These are phyloP conservation scores for Trogon melanurus DNA, from an alignment of 2,113 vertebrate genomes.

Conservation along the genomic window DNA sequence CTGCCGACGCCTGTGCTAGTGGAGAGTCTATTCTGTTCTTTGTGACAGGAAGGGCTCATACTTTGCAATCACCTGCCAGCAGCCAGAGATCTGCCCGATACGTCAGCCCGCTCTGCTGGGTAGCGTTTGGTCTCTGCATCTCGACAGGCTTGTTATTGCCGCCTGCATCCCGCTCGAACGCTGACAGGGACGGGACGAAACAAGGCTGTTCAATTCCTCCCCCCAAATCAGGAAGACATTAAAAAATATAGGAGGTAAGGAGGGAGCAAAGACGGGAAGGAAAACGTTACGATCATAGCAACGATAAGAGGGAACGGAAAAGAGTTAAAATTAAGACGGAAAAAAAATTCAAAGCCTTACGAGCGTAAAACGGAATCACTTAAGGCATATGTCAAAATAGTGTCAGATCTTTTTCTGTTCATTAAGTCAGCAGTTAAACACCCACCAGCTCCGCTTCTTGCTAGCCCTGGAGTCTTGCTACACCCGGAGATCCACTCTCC, in stretches of 20 bases:
- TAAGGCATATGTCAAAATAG: conserved; percentile 52
- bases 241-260: background rate
- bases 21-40: background rate
- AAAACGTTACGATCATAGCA: rapidly evolving
- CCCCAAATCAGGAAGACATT: background rate
- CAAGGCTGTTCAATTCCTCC: background rate
- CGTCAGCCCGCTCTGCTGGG: background rate
- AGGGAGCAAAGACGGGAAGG: background rate
- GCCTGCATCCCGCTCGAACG: rapidly evolving
- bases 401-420: conserved; percentile 43
- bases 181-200: rapidly evolving
- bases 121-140: rapidly evolving
- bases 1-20: background rate
- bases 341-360: background rate
- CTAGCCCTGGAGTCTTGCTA: background rate
- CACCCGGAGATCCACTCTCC: background rate
- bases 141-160: background rate
- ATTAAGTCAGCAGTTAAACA: conserved; percentile 57
- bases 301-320: background rate
- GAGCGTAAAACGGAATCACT: background rate
- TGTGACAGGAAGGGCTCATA: background rate
- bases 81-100: background rate
- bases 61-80: background rate
- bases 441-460: background rate
- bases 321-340: background rate